Percentiles rank a stretch among this genome's conserved stretches.
phyloP scores from a whole-genome alignment of 2,113 vertebrate genomes.

The Stigmatopora nigra region DNA sequence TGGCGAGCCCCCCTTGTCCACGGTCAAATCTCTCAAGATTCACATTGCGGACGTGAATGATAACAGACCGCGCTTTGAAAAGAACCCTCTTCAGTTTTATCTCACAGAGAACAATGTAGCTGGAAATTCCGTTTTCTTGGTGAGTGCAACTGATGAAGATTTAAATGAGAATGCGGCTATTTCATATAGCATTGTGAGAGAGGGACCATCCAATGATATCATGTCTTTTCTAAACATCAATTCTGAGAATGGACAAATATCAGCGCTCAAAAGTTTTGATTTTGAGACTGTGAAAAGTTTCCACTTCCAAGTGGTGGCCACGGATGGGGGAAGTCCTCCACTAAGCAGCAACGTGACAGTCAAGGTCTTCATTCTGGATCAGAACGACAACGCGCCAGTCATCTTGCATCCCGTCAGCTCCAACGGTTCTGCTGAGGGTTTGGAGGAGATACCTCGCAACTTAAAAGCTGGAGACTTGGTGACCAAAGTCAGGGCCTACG shows the following conservation, averaged over 20 bases:
- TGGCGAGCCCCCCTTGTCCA: constrained; percentile 52
- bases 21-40: constrained; percentile 46
- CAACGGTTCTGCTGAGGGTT: constrained; percentile 53
- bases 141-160: constrained; percentile 53
- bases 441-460: constrained; percentile 57
- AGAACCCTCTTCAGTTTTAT: constrained; percentile 47
- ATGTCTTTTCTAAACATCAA: constrained; percentile 53
- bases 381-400: constrained; percentile 61
- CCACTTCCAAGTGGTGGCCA: constrained; percentile 36
- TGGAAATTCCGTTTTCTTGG: constrained; percentile 46
- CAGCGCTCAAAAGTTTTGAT: constrained; percentile 54
- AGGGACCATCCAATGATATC: constrained; percentile 13
- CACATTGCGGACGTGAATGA: constrained; percentile 65
- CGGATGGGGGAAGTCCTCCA: constrained; percentile 46
- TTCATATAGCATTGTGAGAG: constrained; percentile 43
- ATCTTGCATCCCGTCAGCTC: constrained; percentile 53
- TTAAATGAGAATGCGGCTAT: constrained; percentile 48
- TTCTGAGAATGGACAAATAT: constrained; percentile 50
- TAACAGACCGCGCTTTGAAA: constrained; percentile 49
- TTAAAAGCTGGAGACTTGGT: constrained; percentile 55
- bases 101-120: constrained; percentile 57
- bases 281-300: constrained; percentile 57
- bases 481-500: constrained; percentile 62
- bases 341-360: constrained; percentile 34
- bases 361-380: constrained; percentile 56